Evolutionary conservation across 1,140 invertebrate genomes (phyloP), one percentile per base, ranked within the genome.

Genomic region (Tetramorium alpestre): DNA sequence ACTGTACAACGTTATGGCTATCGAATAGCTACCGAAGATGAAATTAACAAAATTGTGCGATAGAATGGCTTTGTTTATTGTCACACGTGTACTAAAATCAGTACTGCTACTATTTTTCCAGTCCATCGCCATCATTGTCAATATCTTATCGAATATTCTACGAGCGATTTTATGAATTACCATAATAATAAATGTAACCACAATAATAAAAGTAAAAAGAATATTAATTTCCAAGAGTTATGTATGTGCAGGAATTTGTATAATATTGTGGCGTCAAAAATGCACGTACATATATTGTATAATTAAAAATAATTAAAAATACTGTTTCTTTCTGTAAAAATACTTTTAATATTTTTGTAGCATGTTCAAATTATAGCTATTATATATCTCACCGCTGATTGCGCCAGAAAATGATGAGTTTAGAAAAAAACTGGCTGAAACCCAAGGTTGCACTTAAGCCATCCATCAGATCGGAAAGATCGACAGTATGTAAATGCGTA

Each of bases 141-240:
- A 28, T 44, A 62, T 62, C 16, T 77, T 33, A 11, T 62, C 16
- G 2, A 77, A 77, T 22, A 22, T 77, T 77, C 73, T 77, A 60
- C 16, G 22, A 44, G 38, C 22, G 22, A 47, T 62, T 28, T 77
- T 62, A 56, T 18, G 3, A 18, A 44, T 25, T 3, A 44, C 22
- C n/a, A 44, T 10, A 67, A 44, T 10, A 22, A 44, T 10, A 41
- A 22, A 16, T n/a, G n/a, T n/a, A n/a, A 44, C 22, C n/a, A 44
- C 4, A 67, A 44, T 10, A 22, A 44, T 10, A 41, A 22, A 16
- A 75, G 2, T 33, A 22, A 4, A 22, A 44, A 11, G 1, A 41
- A 38, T 16, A 11, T 44, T 41, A 38, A 41, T 58, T 60, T 41
- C 7, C 4, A 41, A 44, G n/a, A 22, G 10, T 2, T 67, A 51